phyloP scores from a whole-genome alignment of 1,140 invertebrate species.

The Bicyclus anynana region DNA sequence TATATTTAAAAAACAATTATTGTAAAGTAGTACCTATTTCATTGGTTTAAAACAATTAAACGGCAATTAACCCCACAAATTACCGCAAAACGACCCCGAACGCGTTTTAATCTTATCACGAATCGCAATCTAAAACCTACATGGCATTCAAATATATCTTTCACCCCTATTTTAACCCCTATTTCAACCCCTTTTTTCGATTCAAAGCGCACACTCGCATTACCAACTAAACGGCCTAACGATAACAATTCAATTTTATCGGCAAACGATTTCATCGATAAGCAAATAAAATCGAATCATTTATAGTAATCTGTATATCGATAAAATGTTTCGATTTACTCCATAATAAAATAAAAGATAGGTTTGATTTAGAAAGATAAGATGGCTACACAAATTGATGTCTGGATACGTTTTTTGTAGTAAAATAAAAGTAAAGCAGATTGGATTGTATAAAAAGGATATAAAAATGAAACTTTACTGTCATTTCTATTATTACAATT shows the following conservation, averaged over 20 bases:
- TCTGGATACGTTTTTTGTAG: no score
- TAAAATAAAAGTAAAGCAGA: no score
- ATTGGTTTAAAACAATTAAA: not conserved
- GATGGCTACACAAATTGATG: no score
- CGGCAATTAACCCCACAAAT: not conserved
- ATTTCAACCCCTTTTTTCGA: constrained; percentile 11
- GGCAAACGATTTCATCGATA: constrained; percentile 24
- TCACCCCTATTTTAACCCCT: not conserved
- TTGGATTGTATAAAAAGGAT: no score
- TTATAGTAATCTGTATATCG: not conserved
- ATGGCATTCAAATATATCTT: constrained; percentile 8
- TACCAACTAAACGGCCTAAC: constrained; percentile 30
- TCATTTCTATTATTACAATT: no score
- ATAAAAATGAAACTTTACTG: no score
- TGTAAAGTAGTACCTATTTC: no score
- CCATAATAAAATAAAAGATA: not conserved
- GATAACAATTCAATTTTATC: constrained; percentile 37
- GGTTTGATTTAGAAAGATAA: not conserved
- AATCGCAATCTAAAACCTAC: constrained; percentile 6
- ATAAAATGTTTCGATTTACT: not conserved
- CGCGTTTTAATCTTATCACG: not conserved
- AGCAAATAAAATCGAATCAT: constrained; percentile 8
- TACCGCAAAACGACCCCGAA: not conserved
- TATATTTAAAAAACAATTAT: no score
- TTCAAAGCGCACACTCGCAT: constrained; percentile 10